These are phyloP conservation scores for Romanomermis culicivorax DNA, from an alignment of 2,888 invertebrate genomes.

Conservation along the genomic window DNA sequence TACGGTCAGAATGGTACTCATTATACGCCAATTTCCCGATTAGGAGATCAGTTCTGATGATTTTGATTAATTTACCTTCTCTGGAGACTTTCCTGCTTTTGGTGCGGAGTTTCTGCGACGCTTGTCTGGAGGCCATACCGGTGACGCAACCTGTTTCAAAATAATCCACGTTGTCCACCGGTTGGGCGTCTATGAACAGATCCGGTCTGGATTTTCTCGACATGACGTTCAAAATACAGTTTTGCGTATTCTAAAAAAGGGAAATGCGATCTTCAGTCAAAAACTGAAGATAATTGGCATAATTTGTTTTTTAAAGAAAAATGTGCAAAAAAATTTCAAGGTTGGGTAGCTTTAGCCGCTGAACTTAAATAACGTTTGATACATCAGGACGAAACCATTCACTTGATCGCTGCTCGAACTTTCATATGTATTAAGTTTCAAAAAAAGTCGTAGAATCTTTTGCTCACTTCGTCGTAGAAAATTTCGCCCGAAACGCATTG, in stretches of 20 bases:
- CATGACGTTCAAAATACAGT: conserved; percentile 11
- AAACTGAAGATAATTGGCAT: neutral
- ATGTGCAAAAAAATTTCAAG: too few relatives aligned
- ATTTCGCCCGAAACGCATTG: conserved; percentile 8
- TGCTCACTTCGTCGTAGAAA: conserved; percentile 3
- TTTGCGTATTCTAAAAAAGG: neutral
- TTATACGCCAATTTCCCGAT: too few relatives aligned
- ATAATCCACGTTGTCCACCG: conserved; percentile 9
- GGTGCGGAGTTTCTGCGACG: too few relatives aligned
- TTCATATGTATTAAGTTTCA: too few relatives aligned
- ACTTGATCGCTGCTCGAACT: too few relatives aligned
- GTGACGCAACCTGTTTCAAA: conserved; percentile 6
- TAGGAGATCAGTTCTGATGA: too few relatives aligned
- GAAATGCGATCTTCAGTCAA: neutral
- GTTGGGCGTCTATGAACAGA: neutral
- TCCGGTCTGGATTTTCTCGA: conserved; percentile 4
- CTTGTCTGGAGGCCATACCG: too few relatives aligned
- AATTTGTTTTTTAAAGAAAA: neutral
- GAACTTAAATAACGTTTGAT: neutral
- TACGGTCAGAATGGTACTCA: too few relatives aligned
- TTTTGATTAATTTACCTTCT: too few relatives aligned
- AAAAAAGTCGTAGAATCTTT: too few relatives aligned
- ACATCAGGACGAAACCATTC: too few relatives aligned
- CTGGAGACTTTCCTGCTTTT: too few relatives aligned
- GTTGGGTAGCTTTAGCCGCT: neutral